phyloP scores from a whole-genome alignment of 2,113 vertebrate genomes.

The Clarias batrachus region DNA sequence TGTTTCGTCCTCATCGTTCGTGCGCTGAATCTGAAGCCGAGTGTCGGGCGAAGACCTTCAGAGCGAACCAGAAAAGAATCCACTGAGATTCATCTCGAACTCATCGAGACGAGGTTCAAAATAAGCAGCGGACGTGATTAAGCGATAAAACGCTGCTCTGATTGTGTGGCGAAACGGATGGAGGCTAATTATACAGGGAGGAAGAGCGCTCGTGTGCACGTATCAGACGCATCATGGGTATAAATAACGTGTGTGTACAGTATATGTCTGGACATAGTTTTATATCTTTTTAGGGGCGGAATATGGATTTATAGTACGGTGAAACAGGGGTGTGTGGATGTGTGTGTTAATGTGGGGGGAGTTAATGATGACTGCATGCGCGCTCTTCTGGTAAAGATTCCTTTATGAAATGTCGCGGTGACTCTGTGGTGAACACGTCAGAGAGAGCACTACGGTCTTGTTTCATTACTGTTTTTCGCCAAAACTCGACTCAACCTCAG shows the following conservation, averaged over 20 bases:
- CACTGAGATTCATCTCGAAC: not conserved
- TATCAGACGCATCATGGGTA: not conserved
- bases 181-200: not conserved
- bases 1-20: slow-evolving; percentile 51
- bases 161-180: not conserved
- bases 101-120: not conserved
- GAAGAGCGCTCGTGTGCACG: not conserved
- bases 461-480: not conserved
- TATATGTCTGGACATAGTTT: not conserved
- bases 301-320: not conserved
- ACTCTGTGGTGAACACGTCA: not conserved
- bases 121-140: too few relatives aligned
- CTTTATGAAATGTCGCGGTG: slow-evolving; percentile 4
- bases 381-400: not conserved
- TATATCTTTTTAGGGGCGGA: not conserved
- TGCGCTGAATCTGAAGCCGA: slow-evolving; percentile 64
- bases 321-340: not conserved
- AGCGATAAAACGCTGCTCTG: not conserved
- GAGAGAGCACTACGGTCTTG: not conserved
- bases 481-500: not conserved
- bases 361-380: not conserved
- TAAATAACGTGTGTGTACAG: not conserved
- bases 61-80: slow-evolving; percentile 16
- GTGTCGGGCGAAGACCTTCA: slow-evolving; percentile 48
- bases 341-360: not conserved